Percentiles rank a stretch among this genome's conserved stretches.
Evolutionary conservation across 2,888 invertebrate species (phyloP).

Genomic region (Lasioglossum vierecki): DNA sequence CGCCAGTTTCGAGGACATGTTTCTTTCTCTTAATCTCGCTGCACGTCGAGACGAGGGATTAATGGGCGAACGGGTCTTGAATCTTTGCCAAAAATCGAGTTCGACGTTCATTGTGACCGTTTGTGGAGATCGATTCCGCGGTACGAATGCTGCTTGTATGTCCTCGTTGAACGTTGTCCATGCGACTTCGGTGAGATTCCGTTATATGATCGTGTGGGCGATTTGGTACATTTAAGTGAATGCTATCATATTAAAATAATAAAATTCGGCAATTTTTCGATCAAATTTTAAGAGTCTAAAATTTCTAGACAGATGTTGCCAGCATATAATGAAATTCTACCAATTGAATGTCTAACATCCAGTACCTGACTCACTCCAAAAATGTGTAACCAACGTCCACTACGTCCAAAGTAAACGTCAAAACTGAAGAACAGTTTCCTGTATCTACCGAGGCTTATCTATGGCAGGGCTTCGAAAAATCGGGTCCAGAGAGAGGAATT

Average conservation of each 20-base stretch:
- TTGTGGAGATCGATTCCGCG: neutral
- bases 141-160: neutral
- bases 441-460: neutral
- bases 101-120: slow-evolving; percentile 1
- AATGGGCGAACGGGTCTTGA: neutral
- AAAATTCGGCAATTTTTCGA: too few relatives aligned
- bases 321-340: neutral
- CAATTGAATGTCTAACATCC: neutral
- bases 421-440: neutral
- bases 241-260: too few relatives aligned
- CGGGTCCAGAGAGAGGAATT: slow-evolving; percentile 46
- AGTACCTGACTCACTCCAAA: neutral
- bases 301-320: neutral
- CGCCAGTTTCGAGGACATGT: neutral
- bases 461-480: slow-evolving; percentile 31
- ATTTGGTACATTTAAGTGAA: too few relatives aligned
- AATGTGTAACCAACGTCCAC: neutral
- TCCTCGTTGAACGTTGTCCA: neutral
- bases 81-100: neutral
- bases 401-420: neutral
- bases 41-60: neutral
- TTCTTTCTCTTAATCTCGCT: slow-evolving; percentile 8
- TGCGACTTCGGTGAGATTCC: neutral
- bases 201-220: neutral
- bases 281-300: neutral